phyloP scores from a whole-genome alignment of 2,888 invertebrate genomes.

The Carpatolechia fugitivella region DNA sequence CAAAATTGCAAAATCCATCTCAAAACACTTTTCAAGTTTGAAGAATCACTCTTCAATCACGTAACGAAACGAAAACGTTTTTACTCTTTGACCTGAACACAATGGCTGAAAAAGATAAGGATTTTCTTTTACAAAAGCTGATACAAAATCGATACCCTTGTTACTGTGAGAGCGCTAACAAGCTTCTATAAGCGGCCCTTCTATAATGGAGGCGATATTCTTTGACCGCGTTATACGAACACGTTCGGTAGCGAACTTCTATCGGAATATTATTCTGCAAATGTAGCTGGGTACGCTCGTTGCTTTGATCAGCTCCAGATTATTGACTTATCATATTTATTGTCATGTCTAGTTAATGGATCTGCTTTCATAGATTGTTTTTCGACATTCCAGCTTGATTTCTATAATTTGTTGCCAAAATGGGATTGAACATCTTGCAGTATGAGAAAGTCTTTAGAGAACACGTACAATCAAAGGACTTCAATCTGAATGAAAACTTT shows the following conservation, averaged over 20 bases:
- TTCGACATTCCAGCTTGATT: not conserved
- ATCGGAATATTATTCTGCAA: conserved; percentile 52
- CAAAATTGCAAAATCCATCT: too few species aligned
- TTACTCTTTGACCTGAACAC: conserved; percentile 14
- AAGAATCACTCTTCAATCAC: conserved; percentile 1
- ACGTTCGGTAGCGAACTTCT: conserved; percentile 12
- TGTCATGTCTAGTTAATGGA: conserved; percentile 8
- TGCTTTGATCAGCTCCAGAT: conserved; percentile 35
- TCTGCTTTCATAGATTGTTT: not conserved
- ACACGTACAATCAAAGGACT: not conserved
- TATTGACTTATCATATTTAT: conserved; percentile 30
- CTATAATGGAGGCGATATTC: conserved; percentile 20
- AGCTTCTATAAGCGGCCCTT: conserved; percentile 11
- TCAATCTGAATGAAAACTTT: not conserved
- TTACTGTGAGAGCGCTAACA: conserved; percentile 18
- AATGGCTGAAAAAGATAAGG: conserved; percentile 17
- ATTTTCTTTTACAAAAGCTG: conserved; percentile 13
- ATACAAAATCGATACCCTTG: conserved; percentile 20
- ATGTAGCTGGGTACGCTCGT: conserved; percentile 23
- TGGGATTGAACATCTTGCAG: not conserved
- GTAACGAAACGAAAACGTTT: not conserved
- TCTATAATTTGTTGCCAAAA: not conserved
- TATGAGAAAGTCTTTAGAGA: not conserved
- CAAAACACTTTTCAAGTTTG: not conserved
- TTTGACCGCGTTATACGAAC: conserved; percentile 18